Evolutionary conservation across 2,797 vertebrate genomes (phyloP), one percentile per base, ranked within the genome.

Genomic region (Oophaga sylvatica): DNA sequence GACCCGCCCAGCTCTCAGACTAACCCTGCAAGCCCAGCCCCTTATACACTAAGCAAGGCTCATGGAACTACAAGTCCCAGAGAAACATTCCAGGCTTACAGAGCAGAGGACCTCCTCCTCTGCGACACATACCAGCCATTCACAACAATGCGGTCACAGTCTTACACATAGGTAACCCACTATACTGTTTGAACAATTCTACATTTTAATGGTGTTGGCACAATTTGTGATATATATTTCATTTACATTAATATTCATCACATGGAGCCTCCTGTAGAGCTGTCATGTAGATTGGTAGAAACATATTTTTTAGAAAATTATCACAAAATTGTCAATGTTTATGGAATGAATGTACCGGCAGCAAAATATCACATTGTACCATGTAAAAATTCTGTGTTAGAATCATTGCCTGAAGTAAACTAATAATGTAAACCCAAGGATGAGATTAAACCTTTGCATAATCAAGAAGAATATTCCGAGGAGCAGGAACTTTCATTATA

Each of bases 391-490:
- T 67, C 41, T 59, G 41, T 63, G 83, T 65, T 85, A 85, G 83
- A 65, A 85, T 76, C 59, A 85, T 65, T 11, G 83, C 83, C 83
- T n/a, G 83, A 35, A 62, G 83, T 85, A 77, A 85, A 77, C 83
- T 85, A 77, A 85, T 85, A 85, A 85, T 78, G 73, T 85, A 85
- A 85, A 85, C 41, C 48, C 26, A 17, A 45, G 77, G 83, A 85
- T 85, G 83, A 77, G 83, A 75, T 85, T 65, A 85, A 85, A 77
- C 59, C 83, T 85, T 65, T 67, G 83, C 83, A 85, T 85, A 85
- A 85, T 78, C 83, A 85, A 53, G 71, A 77, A 48, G 62, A 63
- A 76, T 56, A 70, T 83, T 85, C 71, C 48, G 57, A 63, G 63
- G 60, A 76, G 63, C 83, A 29, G 59, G 83, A 26, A 78, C 83